Evolutionary conservation across 2,888 invertebrate genomes (phyloP), one percentile per base, ranked within the genome.

Genomic region (Scaptomyza polygonia): DNA sequence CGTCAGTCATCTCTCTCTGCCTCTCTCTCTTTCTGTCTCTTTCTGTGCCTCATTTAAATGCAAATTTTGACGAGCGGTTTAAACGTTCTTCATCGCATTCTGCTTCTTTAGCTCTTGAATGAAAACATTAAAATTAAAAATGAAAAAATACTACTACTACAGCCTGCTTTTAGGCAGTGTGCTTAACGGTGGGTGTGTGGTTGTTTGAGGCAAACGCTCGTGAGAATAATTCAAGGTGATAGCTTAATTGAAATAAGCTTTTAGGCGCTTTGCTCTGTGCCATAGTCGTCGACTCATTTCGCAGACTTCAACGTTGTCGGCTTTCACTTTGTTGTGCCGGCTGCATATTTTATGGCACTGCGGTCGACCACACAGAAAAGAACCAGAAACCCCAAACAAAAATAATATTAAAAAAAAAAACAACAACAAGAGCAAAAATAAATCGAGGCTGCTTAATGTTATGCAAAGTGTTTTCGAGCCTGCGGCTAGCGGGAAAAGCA

Each of bases 201-300:
- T 53, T 66, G 58, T 51, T 30, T 65, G 47, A 58, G 59, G 61
- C 45, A 45, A 48, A 42, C 32, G 78, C 77, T 74, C 86, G 78
- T 82, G 88, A 83, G 86, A 88, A 88, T 88, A 88, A 88, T 89
- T 89, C 83, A 89, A 89, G 90, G 86, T 90, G 89, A 90, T 88
- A 83, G 88, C 89, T 89, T 89, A 90, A 90, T 89, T 89, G 90
- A 89, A 90, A 90, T 88, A 89, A 89, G 87, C 86, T 90, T 89
- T 89, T 89, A 89, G 89, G 88, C 89, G 79, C 83, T 87, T 78
- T 72, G 54, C 67, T 70, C 75, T 62, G 61, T 32, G 67, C 43
- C 72, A 14, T 14, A 3, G 36, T 3, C 39, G 39, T 62, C 62
- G 53, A 56, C 75, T 74, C 61, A 72, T 78, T 78, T 73, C 72